Evolutionary conservation across 2,888 invertebrate genomes (phyloP).

Genomic region (Teleogryllus oceanicus): DNA sequence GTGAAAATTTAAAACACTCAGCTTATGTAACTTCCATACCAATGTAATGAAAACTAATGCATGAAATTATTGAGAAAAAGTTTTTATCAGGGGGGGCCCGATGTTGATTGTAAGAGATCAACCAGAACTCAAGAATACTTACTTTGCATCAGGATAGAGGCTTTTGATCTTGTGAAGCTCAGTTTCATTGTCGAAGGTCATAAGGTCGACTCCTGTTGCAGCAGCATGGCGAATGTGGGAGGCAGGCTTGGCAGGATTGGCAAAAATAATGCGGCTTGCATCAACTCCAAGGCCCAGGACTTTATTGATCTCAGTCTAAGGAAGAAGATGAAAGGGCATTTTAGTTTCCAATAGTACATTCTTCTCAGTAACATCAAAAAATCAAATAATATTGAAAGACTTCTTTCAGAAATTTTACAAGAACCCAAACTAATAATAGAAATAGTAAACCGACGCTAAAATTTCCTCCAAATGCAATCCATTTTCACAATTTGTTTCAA

Average conservation of each 20-base stretch:
- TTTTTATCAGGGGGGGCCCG: too few species aligned
- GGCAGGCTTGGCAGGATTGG: constrained; percentile 91
- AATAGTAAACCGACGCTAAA: neutral
- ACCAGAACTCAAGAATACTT: constrained; percentile 44
- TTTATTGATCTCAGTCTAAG: constrained; percentile 75
- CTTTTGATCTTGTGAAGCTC: constrained; percentile 88
- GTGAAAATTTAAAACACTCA: too few species aligned
- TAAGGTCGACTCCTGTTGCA: constrained; percentile 67
- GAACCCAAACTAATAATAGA: neutral
- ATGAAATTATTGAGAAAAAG: too few species aligned
- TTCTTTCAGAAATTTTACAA: neutral
- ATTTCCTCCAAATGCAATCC: neutral
- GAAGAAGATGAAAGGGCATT: neutral
- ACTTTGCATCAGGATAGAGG: constrained; percentile 78
- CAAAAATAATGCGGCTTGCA: constrained; percentile 84
- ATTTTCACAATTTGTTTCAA: neutral
- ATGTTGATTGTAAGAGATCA: too few species aligned
- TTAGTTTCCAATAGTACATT: neutral
- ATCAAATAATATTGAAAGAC: neutral
- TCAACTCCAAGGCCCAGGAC: constrained; percentile 71
- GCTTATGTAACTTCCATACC: too few species aligned
- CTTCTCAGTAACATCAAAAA: neutral
- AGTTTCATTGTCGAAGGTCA: constrained; percentile 92
- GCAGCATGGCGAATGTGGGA: constrained; percentile 85
- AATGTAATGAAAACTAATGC: too few species aligned